These are phyloP conservation scores for Mnemiopsis leidyi DNA, from an alignment of 37 sponge, comb jelly and placozoan genomes.

Conservation along the genomic window DNA sequence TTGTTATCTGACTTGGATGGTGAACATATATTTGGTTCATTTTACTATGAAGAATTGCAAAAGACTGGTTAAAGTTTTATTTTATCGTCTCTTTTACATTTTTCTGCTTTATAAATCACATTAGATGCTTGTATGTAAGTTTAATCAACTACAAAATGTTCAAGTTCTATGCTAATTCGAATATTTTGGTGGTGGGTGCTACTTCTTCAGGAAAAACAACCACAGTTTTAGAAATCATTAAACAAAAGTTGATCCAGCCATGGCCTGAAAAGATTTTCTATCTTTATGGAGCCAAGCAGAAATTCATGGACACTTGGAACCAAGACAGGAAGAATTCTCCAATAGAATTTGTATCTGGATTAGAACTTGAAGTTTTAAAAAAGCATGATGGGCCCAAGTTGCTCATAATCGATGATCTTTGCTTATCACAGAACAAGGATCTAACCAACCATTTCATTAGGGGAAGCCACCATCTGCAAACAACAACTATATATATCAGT, in stretches of 20 bases:
- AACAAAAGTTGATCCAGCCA: slow-evolving; percentile 21
- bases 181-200: slow-evolving; percentile 54
- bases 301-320: slow-evolving; percentile 46
- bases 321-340: background rate
- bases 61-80: no score
- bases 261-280: background rate
- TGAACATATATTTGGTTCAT: background rate
- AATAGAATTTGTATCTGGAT: slow-evolving; percentile 29
- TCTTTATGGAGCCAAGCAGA: slow-evolving; percentile 25
- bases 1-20: background rate
- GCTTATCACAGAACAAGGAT: slow-evolving; percentile 35
- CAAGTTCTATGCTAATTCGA: slow-evolving; percentile 56
- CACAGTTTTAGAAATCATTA: slow-evolving; percentile 26
- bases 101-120: no score
- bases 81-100: no score
- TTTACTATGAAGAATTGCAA: slow-evolving; percentile 28
- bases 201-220: slow-evolving; percentile 42
- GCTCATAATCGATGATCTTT: slow-evolving; percentile 29
- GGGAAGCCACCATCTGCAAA: slow-evolving; percentile 31
- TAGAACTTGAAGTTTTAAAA: background rate
- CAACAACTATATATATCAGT: slow-evolving; percentile 15
- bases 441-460: slow-evolving; percentile 47
- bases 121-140: no score
- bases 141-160: background rate
- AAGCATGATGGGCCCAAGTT: background rate